phyloP scores from a whole-genome alignment of 2,797 vertebrate genomes.

The Trachurus trachurus region DNA sequence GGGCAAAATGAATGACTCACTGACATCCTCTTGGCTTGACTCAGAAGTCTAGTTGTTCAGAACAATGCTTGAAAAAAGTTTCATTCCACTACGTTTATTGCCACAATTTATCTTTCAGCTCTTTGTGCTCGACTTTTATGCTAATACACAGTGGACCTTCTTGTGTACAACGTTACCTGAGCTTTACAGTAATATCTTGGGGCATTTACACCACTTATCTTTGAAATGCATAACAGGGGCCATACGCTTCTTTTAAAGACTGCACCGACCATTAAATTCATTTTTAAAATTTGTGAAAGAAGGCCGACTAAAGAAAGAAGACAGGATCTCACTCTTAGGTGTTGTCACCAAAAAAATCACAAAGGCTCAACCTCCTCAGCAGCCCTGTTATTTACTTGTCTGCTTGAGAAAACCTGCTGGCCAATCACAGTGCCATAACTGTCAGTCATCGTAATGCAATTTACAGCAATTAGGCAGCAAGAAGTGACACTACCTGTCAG shows the following conservation, averaged over 20 bases:
- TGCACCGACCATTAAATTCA: conserved; percentile 1
- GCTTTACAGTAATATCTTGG: conserved; percentile 47
- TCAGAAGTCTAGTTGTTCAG: conserved; percentile 44
- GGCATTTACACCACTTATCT: conserved; percentile 47
- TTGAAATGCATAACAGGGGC: conserved; percentile 41
- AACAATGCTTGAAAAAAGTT: conserved; percentile 63
- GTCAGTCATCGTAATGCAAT: conserved; percentile 39
- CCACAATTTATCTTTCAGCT: conserved; percentile 55
- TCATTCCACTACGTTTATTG: conserved; percentile 65
- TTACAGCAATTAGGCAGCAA: conserved; percentile 31
- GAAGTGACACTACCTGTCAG: conserved; percentile 32
- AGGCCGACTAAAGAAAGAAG: conserved; percentile 5
- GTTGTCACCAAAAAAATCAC: conserved; percentile 27
- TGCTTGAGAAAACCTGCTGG: conserved; percentile 23
- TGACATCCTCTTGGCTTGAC: conserved; percentile 66
- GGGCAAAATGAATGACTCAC: conserved; percentile 76
- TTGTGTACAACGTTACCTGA: conserved; percentile 53
- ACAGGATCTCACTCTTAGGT: conserved; percentile 8
- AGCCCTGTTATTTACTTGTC: conserved; percentile 46
- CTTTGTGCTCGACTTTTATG: conserved; percentile 53
- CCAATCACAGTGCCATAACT: conserved; percentile 36
- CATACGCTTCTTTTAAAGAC: conserved; percentile 7
- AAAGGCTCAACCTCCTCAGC: conserved; percentile 2
- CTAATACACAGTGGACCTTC: conserved; percentile 28
- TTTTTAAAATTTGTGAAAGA: conserved; percentile 22